Conservation (phyloP, 2,888 invertebrate genomes). For the Andricus curvator region DNA sequence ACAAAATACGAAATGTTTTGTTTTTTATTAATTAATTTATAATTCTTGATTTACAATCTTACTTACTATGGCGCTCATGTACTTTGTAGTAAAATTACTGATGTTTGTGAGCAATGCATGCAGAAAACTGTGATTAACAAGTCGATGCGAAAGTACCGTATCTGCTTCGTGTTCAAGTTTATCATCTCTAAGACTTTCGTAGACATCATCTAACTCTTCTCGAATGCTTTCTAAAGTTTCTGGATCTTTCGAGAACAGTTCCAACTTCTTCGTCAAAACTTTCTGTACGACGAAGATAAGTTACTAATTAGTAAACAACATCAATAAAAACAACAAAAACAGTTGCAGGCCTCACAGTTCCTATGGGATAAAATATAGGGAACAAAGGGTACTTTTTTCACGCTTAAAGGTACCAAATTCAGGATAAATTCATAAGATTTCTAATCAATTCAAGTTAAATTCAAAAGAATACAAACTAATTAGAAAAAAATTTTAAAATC, state of each 20-base stretch:
- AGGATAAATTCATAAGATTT: no score
- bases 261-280: not conserved
- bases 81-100: constrained; percentile 59
- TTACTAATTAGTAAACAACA: not conserved
- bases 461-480: no score
- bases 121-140: constrained; percentile 64
- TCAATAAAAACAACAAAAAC: not conserved
- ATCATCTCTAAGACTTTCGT: constrained; percentile 57
- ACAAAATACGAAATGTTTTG: no score
- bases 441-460: no score
- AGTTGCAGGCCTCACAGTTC: no score
- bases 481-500: no score
- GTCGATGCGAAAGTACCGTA: constrained; percentile 61
- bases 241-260: not conserved
- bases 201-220: constrained; percentile 54
- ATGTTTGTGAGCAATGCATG: constrained; percentile 54
- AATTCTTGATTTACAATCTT: constrained; percentile 1
- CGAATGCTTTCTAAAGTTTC: constrained; percentile 50
- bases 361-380: no score
- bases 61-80: constrained; percentile 41
- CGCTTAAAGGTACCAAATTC: no score
- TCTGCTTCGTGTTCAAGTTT: constrained; percentile 51
- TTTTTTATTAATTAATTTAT: not conserved
- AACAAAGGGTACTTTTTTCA: no score
- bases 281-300: not conserved